phyloP scores from a whole-genome alignment of 2,888 invertebrate genomes.

The Timandra comae region DNA sequence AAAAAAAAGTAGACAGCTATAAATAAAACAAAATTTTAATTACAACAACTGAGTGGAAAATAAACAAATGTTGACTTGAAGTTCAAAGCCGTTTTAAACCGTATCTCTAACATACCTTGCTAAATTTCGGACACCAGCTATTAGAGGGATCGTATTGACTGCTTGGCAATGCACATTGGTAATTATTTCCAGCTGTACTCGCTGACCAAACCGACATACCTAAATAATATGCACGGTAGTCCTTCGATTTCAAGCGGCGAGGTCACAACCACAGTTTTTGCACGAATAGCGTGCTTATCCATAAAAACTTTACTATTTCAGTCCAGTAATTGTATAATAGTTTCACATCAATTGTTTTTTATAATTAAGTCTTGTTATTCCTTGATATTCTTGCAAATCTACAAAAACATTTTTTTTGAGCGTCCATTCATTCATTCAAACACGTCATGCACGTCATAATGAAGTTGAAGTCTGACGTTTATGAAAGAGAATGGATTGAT shows the following conservation, averaged over 20 bases:
- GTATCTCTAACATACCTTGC: conserved; percentile 54
- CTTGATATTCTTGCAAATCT: too few relatives aligned
- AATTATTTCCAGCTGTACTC: conserved; percentile 77
- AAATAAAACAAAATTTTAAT: conserved; percentile 7
- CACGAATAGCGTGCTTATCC: conserved; percentile 8
- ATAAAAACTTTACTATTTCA: background rate
- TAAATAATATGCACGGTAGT: conserved; percentile 63
- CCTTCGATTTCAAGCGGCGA: conserved; percentile 55
- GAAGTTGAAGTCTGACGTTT: too few relatives aligned
- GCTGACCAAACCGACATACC: conserved; percentile 86
- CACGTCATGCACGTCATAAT: too few relatives aligned
- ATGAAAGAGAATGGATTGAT: too few relatives aligned
- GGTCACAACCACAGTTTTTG: conserved; percentile 40
- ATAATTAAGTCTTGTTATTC: too few relatives aligned
- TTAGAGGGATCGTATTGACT: conserved; percentile 61
- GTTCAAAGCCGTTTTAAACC: conserved; percentile 23
- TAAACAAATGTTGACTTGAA: conserved; percentile 22
- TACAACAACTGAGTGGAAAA: conserved; percentile 16
- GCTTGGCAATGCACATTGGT: conserved; percentile 57
- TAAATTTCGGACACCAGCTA: conserved; percentile 68
- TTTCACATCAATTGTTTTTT: too few relatives aligned
- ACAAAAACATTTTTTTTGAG: too few relatives aligned
- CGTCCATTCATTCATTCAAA: too few relatives aligned
- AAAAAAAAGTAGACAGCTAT: conserved; percentile 4
- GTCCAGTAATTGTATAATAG: too few relatives aligned